phyloP scores from a whole-genome alignment of 1,140 invertebrate genomes.

The Hycleus phaleratus region DNA sequence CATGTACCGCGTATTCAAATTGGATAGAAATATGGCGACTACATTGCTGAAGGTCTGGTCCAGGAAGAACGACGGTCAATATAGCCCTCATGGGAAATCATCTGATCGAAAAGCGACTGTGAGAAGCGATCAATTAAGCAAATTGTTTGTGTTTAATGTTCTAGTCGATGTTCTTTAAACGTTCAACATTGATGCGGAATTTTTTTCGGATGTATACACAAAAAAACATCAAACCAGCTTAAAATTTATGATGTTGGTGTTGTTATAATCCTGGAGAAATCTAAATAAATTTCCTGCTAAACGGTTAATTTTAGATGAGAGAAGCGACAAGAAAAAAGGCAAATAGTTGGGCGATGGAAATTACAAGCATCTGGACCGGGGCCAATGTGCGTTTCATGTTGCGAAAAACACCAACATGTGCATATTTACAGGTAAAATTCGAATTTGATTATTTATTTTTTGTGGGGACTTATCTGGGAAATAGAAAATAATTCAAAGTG shows the following conservation, averaged over 20 bases:
- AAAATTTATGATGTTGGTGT: too few species aligned
- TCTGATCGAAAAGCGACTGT: conserved; percentile 10
- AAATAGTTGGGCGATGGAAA: not conserved
- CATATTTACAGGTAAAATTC: conserved; percentile 1
- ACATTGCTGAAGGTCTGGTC: not conserved
- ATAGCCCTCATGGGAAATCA: conserved; percentile 12
- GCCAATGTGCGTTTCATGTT: conserved; percentile 11
- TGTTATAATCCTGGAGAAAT: too few species aligned
- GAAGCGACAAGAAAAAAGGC: not conserved
- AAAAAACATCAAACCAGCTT: too few species aligned
- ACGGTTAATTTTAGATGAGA: conserved; percentile 13
- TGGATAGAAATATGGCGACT: not conserved
- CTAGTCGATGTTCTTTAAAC: not conserved
- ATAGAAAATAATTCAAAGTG: conserved; percentile 11
- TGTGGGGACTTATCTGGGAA: too few species aligned
- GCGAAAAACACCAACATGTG: not conserved
- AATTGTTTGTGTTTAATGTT: conserved; percentile 7
- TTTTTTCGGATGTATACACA: too few species aligned
- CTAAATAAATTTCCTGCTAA: conserved; percentile 11
- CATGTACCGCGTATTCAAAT: too few species aligned
- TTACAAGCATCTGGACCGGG: conserved; percentile 14
- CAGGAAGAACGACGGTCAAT: conserved; percentile 3
- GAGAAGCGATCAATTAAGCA: conserved; percentile 13
- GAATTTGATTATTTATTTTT: too few species aligned
- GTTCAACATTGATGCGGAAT: conserved; percentile 5